These are phyloP conservation scores for Leptinotarsa defecta DNA, from an alignment of 1,140 invertebrate species.

Conservation along the genomic window DNA sequence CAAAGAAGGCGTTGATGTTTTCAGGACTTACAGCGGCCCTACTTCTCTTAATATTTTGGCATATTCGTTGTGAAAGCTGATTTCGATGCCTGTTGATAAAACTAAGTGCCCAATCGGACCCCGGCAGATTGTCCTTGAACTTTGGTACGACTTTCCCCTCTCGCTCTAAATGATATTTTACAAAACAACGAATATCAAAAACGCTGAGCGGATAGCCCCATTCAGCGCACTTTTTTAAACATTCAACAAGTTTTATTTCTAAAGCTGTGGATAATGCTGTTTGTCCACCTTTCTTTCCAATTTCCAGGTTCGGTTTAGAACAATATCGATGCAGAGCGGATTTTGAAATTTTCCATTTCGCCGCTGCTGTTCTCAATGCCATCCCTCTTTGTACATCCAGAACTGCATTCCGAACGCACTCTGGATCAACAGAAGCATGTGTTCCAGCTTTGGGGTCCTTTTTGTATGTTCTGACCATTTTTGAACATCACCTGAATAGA, in stretches of 20 bases:
- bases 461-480: too few relatives aligned
- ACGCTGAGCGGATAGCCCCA: neutral
- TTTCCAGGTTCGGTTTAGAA: slow-evolving; percentile 2
- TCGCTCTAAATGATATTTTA: slow-evolving; percentile 1
- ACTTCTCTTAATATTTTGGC: slow-evolving; percentile 6
- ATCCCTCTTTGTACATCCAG: too few relatives aligned
- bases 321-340: slow-evolving; percentile 1
- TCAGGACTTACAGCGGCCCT: neutral
- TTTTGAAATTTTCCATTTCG: slow-evolving; percentile 1
- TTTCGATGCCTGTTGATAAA: neutral
- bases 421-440: too few relatives aligned
- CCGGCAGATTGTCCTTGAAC: neutral
- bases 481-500: too few relatives aligned
- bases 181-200: neutral
- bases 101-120: neutral
- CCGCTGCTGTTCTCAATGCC: too few relatives aligned
- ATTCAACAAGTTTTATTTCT: neutral
- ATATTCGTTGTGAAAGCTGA: neutral
- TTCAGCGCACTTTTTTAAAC: neutral
- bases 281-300: neutral
- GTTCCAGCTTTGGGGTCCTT: too few relatives aligned
- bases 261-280: neutral
- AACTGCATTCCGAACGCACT: too few relatives aligned
- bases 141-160: neutral
- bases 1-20: neutral